A percentile compares a stretch with the other conserved stretches of the same genome.
Evolutionary conservation across 2,888 invertebrate species (phyloP).

Genomic region (Ichneumoninae sp.): DNA sequence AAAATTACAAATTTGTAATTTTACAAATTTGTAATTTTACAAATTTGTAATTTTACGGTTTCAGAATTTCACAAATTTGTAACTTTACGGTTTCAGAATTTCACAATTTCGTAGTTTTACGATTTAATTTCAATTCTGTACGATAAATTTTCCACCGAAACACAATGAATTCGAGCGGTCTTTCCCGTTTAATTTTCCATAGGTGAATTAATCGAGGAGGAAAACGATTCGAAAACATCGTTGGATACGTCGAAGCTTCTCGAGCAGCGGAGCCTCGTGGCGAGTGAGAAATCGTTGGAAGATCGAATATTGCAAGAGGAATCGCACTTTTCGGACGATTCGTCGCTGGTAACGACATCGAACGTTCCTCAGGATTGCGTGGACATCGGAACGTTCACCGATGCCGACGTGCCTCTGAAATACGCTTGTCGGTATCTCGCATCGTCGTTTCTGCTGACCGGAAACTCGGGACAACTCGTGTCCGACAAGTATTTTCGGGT

Average conservation of each 20-base stretch:
- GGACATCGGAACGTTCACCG: slow-evolving; percentile 89
- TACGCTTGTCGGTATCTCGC: slow-evolving; percentile 91
- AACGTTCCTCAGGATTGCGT: slow-evolving; percentile 77
- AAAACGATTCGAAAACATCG: slow-evolving; percentile 49
- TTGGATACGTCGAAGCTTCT: slow-evolving; percentile 28
- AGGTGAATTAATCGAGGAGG: slow-evolving; percentile 56
- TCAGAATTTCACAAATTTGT: too few relatives aligned
- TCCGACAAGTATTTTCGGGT: slow-evolving; percentile 92
- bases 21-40: too few relatives aligned
- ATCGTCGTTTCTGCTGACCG: slow-evolving; percentile 90
- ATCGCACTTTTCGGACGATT: slow-evolving; percentile 74
- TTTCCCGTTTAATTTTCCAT: not conserved
- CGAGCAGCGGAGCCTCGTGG: not conserved
- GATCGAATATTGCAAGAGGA: slow-evolving; percentile 64
- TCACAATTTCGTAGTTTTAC: too few relatives aligned
- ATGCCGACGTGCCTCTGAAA: slow-evolving; percentile 88
- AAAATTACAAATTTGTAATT: too few relatives aligned
- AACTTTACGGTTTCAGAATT: too few relatives aligned
- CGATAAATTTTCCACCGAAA: too few relatives aligned
- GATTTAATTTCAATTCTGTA: too few relatives aligned
- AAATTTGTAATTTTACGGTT: too few relatives aligned
- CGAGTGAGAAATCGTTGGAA: slow-evolving; percentile 44
- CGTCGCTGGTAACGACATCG: slow-evolving; percentile 72
- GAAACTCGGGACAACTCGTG: slow-evolving; percentile 87
- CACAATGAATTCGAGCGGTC: too few relatives aligned